phyloP scores from a whole-genome alignment of 2,888 invertebrate species.

The Orthosia gracilis region DNA sequence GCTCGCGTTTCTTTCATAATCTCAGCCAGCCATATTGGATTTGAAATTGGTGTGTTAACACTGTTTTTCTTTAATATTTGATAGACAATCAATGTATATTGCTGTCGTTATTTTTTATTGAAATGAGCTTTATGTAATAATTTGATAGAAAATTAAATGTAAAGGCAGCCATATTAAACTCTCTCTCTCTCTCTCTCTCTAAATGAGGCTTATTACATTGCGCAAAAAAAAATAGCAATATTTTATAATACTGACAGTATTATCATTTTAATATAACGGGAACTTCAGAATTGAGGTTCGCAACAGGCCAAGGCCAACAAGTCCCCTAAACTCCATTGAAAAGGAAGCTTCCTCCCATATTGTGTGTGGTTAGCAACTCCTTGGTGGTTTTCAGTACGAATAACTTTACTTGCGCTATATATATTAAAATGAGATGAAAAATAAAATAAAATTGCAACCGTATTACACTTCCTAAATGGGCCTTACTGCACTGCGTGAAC shows the following conservation, averaged over 20 bases:
- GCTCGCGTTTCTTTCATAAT: conserved; percentile 1
- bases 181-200: too few species aligned
- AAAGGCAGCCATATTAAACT: background rate
- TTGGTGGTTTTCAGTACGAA: too few species aligned
- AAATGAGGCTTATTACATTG: background rate
- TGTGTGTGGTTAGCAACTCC: too few species aligned
- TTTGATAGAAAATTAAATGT: background rate
- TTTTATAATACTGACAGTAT: background rate
- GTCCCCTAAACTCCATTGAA: too few species aligned
- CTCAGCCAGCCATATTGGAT: background rate
- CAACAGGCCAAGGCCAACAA: too few species aligned
- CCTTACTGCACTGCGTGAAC: background rate
- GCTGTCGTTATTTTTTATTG: conserved; percentile 1
- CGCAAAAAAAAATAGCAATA: background rate
- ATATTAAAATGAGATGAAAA: background rate
- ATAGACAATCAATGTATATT: background rate
- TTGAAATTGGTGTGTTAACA: background rate
- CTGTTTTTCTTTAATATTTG: conserved; percentile 7
- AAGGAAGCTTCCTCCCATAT: too few species aligned
- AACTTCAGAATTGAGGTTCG: too few species aligned
- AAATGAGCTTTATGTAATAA: background rate
- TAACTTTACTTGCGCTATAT: too few species aligned
- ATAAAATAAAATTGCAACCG: background rate
- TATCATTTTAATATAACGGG: too few species aligned
- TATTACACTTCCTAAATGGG: background rate